These are phyloP conservation scores for Anas capensis DNA, from an alignment of 2,797 vertebrate genomes.

Conservation along the genomic window DNA sequence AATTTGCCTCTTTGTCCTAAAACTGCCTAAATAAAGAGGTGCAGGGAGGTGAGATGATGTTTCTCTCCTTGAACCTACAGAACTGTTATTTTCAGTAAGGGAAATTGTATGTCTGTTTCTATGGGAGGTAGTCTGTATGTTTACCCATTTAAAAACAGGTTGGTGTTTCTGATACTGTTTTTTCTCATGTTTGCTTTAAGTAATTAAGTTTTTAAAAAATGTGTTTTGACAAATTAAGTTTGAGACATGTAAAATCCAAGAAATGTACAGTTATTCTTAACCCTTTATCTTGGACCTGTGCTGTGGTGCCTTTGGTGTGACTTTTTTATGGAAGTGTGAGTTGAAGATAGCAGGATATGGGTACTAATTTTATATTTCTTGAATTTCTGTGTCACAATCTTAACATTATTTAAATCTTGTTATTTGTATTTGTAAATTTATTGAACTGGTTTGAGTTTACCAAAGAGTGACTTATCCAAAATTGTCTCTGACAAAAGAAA, in stretches of 20 bases:
- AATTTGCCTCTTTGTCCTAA: constrained; percentile 70
- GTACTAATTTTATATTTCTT: constrained; percentile 62
- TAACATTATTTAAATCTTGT: constrained; percentile 67
- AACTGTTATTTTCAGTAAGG: constrained; percentile 44
- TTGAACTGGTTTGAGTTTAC: constrained; percentile 85
- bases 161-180: constrained; percentile 75
- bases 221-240: constrained; percentile 69
- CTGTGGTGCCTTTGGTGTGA: constrained; percentile 67
- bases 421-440: constrained; percentile 76
- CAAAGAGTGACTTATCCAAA: constrained; percentile 88
- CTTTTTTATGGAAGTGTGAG: constrained; percentile 35
- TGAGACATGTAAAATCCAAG: constrained; percentile 71
- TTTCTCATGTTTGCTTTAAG: constrained; percentile 58
- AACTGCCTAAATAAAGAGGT: constrained; percentile 61
- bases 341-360: constrained; percentile 54
- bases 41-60: not conserved
- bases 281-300: constrained; percentile 34
- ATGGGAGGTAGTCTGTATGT: constrained; percentile 67
- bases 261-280: constrained; percentile 55
- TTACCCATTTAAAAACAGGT: constrained; percentile 66
- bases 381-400: constrained; percentile 71
- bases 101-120: constrained; percentile 35
- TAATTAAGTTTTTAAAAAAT: constrained; percentile 57
- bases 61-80: constrained; percentile 56
- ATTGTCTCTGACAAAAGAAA: constrained; percentile 79